Evolutionary conservation across 1,140 invertebrate species (phyloP), one percentile per base, ranked within the genome.

Genomic region (Anthonomus grandis): DNA sequence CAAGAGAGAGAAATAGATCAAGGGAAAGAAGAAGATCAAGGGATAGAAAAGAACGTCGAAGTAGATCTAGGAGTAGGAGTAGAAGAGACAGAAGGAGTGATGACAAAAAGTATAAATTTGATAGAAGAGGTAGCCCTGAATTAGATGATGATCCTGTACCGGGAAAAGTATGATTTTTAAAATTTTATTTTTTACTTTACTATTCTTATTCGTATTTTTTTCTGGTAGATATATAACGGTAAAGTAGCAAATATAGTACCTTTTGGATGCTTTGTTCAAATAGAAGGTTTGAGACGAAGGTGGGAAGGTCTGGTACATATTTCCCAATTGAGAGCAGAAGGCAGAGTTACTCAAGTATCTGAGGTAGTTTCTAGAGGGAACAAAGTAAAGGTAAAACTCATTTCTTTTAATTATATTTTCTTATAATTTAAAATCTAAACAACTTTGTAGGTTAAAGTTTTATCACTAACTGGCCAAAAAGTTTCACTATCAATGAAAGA

Each of bases 251-350:
- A 95, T 67, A 91, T 98, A 59, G 93, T 97, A 22, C 85, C 90
- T 25, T 99, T 98, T 79, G 97, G 97, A 2, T 98, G 95, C 75
- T 99, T 99, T 78, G 93, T 98, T 0, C 92, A 95, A 74, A 74
- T 99, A 4, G 93, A 97, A 70, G 93, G 95, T 0, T 77, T 99
- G 5, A 81, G 86, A 42, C 83, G 86, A 51, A 81, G 91, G 51
- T 92, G 89, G 83, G 97, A 99, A 75, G 97, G 97, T 2, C 77
- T 99, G 0, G 94, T 98, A 6, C 97, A 99, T 69, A 97, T 99
- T 63, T 99, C 96, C 9, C 94, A 98, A 76, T 74, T 98, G 18
- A 73, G 94, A 25, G 80, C 90, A 38, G 94, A 98, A 75, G 96
- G 95, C 0, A 79, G 96, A 64, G 95, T 99, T 6, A 93, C 90